Evolutionary conservation across 1,140 invertebrate species (phyloP).

Genomic region (Phortica variegata): DNA sequence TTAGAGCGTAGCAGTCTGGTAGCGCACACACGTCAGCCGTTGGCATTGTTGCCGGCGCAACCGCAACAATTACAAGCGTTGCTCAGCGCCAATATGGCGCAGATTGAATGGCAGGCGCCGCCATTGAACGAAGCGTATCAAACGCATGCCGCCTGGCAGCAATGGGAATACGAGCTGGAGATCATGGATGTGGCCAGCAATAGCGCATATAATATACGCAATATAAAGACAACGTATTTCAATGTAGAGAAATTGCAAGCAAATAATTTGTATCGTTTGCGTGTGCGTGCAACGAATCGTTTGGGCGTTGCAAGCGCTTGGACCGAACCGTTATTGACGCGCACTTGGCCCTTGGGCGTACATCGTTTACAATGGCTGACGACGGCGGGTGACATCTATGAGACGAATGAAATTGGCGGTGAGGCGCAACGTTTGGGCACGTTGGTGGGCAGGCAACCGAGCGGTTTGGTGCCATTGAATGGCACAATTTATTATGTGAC

Average conservation of each 20-base stretch:
- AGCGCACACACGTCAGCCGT: constrained; percentile 63
- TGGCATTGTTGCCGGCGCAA: constrained; percentile 74
- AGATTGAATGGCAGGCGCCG: constrained; percentile 78
- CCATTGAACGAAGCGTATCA: constrained; percentile 76
- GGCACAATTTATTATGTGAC: constrained; percentile 35
- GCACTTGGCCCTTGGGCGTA: constrained; percentile 62
- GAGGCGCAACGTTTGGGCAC: constrained; percentile 56
- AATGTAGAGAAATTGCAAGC: constrained; percentile 69
- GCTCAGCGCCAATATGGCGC: constrained; percentile 71
- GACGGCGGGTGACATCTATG: constrained; percentile 65
- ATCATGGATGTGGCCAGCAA: constrained; percentile 64
- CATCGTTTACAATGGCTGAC: constrained; percentile 67
- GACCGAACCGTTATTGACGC: constrained; percentile 72
- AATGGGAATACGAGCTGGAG: constrained; percentile 82
- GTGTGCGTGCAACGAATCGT: constrained; percentile 59
- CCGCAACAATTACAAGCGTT: constrained; percentile 77
- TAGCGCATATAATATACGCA: constrained; percentile 45
- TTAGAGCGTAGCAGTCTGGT: constrained; percentile 5
- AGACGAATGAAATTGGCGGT: constrained; percentile 74
- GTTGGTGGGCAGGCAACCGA: neutral
- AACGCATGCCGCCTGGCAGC: constrained; percentile 77
- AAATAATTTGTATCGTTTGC: constrained; percentile 74
- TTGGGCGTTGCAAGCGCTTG: constrained; percentile 80
- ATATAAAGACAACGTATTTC: constrained; percentile 66
- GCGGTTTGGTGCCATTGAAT: constrained; percentile 32